These are phyloP conservation scores for Ophioninae sp. DNA, from an alignment of 2,888 invertebrate genomes.

Conservation along the genomic window DNA sequence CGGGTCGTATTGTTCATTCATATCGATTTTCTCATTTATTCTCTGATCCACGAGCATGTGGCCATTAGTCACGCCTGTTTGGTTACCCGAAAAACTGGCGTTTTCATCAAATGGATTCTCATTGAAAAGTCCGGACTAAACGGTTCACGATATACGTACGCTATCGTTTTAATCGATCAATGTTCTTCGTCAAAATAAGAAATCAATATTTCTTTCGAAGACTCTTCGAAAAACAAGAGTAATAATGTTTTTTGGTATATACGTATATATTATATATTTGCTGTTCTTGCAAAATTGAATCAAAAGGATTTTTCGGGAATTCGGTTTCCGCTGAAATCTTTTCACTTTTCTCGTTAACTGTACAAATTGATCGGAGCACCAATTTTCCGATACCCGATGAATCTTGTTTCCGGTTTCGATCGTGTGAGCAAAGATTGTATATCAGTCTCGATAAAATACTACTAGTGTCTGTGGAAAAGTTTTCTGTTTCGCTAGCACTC, in stretches of 20 bases:
- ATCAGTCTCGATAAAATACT: slow-evolving; percentile 59
- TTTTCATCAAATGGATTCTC: slow-evolving; percentile 27
- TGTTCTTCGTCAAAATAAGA: slow-evolving; percentile 1
- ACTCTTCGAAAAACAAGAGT: slow-evolving; percentile 31
- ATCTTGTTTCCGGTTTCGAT: slow-evolving; percentile 58
- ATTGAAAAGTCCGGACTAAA: slow-evolving; percentile 22
- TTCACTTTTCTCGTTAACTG: slow-evolving; percentile 21
- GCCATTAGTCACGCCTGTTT: slow-evolving; percentile 64
- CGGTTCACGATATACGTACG: slow-evolving; percentile 30
- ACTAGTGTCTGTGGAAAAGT: slow-evolving; percentile 62
- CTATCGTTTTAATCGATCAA: slow-evolving; percentile 26
- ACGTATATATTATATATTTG: background rate
- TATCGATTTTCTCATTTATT: slow-evolving; percentile 33
- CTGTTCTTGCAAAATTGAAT: background rate
- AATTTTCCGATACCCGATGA: slow-evolving; percentile 18
- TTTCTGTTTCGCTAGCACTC: slow-evolving; percentile 3
- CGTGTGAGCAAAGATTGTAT: slow-evolving; percentile 32
- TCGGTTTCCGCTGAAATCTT: slow-evolving; percentile 12
- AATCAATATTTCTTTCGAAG: slow-evolving; percentile 12
- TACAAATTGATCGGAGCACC: slow-evolving; percentile 1
- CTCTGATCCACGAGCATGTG: slow-evolving; percentile 44
- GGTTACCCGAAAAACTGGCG: slow-evolving; percentile 63
- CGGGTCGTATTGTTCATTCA: slow-evolving; percentile 25
- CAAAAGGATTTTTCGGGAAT: slow-evolving; percentile 3
- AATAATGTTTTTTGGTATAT: slow-evolving; percentile 16